Percentiles rank a stretch among this genome's conserved stretches.
These are phyloP conservation scores for Anas platyrhynchos DNA, from an alignment of 2,113 vertebrate species.

Conservation along the genomic window DNA sequence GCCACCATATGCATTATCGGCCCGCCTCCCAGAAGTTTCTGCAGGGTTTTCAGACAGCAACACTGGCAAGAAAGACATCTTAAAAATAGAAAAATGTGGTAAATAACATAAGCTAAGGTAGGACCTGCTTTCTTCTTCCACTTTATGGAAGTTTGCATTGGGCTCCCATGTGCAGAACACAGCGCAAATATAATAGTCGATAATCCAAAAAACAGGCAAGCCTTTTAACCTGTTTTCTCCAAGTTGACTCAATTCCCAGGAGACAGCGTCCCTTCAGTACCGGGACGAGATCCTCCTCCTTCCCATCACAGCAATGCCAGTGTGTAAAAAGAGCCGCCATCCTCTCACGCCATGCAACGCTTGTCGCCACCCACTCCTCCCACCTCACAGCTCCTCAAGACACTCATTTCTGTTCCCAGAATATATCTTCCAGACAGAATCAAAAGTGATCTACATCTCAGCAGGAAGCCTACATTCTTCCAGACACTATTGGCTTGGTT, in stretches of 20 bases:
- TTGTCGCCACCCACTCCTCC: background rate
- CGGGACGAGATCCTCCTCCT: background rate
- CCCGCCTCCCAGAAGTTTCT: background rate
- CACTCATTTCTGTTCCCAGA: background rate
- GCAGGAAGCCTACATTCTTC: constrained; percentile 19
- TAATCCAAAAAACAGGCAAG: background rate
- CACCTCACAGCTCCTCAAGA: background rate
- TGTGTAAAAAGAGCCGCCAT: background rate
- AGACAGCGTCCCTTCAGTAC: background rate
- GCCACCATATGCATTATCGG: background rate
- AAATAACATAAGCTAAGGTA: background rate
- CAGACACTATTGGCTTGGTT: constrained; percentile 22
- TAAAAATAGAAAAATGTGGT: background rate
- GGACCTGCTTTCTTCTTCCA: background rate
- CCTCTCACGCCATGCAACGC: background rate
- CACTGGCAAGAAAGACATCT: background rate
- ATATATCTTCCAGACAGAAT: background rate
- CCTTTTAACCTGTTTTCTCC: background rate
- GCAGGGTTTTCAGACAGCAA: background rate
- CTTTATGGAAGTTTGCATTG: background rate
- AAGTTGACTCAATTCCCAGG: background rate
- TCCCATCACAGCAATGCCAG: background rate
- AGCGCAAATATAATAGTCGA: background rate
- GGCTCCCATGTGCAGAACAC: background rate
- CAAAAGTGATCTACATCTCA: constrained; percentile 44